Evolutionary conservation across 2,113 vertebrate species (phyloP), one percentile per base, ranked within the genome.

Genomic region (Python bivittatus): DNA sequence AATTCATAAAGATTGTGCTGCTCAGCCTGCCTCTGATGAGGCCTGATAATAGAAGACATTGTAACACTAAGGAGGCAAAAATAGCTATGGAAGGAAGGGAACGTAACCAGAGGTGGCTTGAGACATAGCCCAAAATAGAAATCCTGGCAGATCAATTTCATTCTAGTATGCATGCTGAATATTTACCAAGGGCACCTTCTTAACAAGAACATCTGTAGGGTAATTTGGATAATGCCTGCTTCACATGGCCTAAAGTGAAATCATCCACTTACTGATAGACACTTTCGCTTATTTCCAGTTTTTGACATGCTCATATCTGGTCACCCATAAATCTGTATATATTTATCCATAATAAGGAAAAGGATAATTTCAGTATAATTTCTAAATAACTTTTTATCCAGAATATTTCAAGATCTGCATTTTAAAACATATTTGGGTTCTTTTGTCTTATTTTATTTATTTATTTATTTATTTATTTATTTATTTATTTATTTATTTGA

Each of bases 1-100:
- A 57, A 92, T 85, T 92, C 88, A 83, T 89, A 92, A 88, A 89
- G 91, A 85, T 85, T 84, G 53, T 52, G 84, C 88, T 85, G 87
- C 79, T 91, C 85, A 91, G 60, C 44, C 60, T 87, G 48, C n/a
- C 85, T 64, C 72, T 89, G 91, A 89, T 89, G 87, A 61, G 56
- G 88, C 48, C 44, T 23, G 44, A 89, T 85, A 89, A 92, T 54
- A 92, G 79, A 27, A 89, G 88, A n/a, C n/a, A 64, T 42, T 92
- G 44, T 85, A 89, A 64, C n/a, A 64, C 44, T 12, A 25, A 38
- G 79, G 61, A 84, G 79, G 72, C 42, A 60, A 79, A 86, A 84
- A 61, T 27, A 15, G 13, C 86, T 61, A 27, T 60, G 33, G 68
- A 53, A 84, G 42, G 79, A 85, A 85, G 6, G 44, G 44, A 64